A percentile compares a stretch with the other conserved stretches of the same genome.
phyloP scores from a whole-genome alignment of 2,888 invertebrate genomes.

The Cheilosia vernalis region DNA sequence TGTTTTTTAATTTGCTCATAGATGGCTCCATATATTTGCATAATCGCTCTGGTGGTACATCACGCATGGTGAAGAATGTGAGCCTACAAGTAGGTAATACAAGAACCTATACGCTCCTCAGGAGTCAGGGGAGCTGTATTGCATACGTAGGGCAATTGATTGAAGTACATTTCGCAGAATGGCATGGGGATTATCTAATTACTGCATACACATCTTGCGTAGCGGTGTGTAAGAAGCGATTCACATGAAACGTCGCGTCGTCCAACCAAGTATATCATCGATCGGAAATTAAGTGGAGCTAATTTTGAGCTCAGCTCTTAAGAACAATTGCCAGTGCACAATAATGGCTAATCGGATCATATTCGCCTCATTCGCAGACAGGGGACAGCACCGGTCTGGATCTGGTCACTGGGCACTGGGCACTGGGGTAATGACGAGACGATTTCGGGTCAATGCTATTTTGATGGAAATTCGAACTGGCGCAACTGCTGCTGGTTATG shows the following conservation, averaged over 20 bases:
- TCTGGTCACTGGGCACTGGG: conserved; percentile 13
- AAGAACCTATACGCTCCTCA: conserved; percentile 5
- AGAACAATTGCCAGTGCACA: conserved; percentile 59
- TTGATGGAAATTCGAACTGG: conserved; percentile 72
- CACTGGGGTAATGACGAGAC: conserved; percentile 57
- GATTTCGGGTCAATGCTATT: conserved; percentile 74
- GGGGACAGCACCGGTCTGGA: background rate
- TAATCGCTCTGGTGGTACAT: conserved; percentile 20
- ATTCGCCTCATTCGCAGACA: conserved; percentile 56
- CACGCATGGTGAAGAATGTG: background rate
- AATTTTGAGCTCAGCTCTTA: conserved; percentile 65
- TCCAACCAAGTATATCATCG: conserved; percentile 25
- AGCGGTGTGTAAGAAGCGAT: conserved; percentile 27
- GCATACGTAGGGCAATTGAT: conserved; percentile 34
- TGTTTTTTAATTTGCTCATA: conserved; percentile 32
- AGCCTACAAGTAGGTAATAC: conserved; percentile 30
- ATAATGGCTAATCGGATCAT: conserved; percentile 71
- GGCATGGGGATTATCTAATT: conserved; percentile 66
- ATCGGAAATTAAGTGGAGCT: conserved; percentile 68
- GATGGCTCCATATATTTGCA: conserved; percentile 45
- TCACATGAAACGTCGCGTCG: conserved; percentile 28
- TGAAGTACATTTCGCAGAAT: conserved; percentile 49
- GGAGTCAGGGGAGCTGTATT: too few relatives aligned
- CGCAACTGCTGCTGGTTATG: conserved; percentile 43
- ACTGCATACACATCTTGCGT: conserved; percentile 46